Evolutionary conservation across 2,888 invertebrate genomes (phyloP), one percentile per base, ranked within the genome.

Genomic region (Phytoseiulus persimilis): DNA sequence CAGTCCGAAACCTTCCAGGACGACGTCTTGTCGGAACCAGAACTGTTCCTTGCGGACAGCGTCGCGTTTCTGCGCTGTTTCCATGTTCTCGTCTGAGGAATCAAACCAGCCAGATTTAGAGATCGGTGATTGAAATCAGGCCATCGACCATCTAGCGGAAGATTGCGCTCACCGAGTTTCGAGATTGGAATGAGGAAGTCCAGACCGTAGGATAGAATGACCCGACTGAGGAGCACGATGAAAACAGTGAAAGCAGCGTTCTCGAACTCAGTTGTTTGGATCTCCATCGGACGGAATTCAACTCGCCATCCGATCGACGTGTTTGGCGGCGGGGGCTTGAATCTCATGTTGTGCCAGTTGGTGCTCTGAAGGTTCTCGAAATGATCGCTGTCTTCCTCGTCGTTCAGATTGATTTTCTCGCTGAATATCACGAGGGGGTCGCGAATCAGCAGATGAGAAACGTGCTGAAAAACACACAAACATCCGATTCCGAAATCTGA

Each of bases 331-430:
- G 98, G 98, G 46, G 98, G 98, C 94, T 99, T 99, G 94, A 99
- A 99, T 83, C 98, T 94, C 98, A 99, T 98, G 65, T 98, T 98
- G 94, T 99, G 98, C 99, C 99, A 99, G 94, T 99, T 99, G 45
- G 99, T 99, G 0, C 98, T 98, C 93, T 99, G 98, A 91, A 99
- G 98, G 93, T 99, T 99, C 96, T 99, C 99, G 94, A 99, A 99
- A 93, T 99, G 99, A 93, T 99, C 99, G 0, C 97, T 96, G 92
- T 99, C 98, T 91, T 96, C 95, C 83, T 94, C 93, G 93, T 99
- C 98, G 92, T 98, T 96, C 93, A 98, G 98, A 93, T 98, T 93
- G 28, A 99, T 94, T 93, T 97, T 97, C 93, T 99, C 99, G 32
- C 96, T 95, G 94, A 98, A 98, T 90, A 99, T 93, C 5, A 98